Evolutionary conservation across 1,140 invertebrate species (phyloP).

Genomic region (Drosophila virilis): DNA sequence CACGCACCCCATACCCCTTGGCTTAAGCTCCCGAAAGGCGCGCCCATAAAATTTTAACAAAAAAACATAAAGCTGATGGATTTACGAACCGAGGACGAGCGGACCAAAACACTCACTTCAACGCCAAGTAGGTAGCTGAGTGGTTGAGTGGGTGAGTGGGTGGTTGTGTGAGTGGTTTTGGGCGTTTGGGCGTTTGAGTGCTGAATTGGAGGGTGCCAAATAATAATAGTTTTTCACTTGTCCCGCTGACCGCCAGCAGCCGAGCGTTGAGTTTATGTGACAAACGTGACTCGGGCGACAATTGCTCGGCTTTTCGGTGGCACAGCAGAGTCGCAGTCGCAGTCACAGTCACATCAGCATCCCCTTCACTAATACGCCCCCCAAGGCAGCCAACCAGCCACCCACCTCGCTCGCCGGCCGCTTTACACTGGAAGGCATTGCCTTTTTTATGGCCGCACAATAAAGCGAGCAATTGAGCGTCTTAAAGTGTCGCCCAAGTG

Average conservation of each 20-base stretch:
- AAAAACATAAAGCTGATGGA: slow-evolving; percentile 76
- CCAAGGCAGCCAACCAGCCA: neutral
- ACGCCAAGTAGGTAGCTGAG: slow-evolving; percentile 6
- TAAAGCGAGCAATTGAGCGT: slow-evolving; percentile 82
- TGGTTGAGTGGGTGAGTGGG: slow-evolving; percentile 18
- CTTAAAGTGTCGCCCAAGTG: slow-evolving; percentile 82
- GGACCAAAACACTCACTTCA: slow-evolving; percentile 56
- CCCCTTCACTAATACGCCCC: neutral
- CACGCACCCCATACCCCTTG: neutral
- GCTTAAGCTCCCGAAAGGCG: neutral
- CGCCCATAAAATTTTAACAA: slow-evolving; percentile 69
- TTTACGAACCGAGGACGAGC: slow-evolving; percentile 64
- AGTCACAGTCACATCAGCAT: neutral
- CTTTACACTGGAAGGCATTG: slow-evolving; percentile 11
- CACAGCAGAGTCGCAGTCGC: neutral
- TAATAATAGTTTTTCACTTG: slow-evolving; percentile 83
- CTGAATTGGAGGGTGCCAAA: slow-evolving; percentile 55
- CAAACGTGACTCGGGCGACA: slow-evolving; percentile 79
- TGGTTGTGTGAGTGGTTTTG: slow-evolving; percentile 23
- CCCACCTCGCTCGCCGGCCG: neutral
- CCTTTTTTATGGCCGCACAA: slow-evolving; percentile 77
- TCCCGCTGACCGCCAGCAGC: slow-evolving; percentile 75
- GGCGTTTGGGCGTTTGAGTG: slow-evolving; percentile 39
- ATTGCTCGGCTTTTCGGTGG: slow-evolving; percentile 68
- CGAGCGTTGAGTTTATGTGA: slow-evolving; percentile 78